phyloP scores from a whole-genome alignment of 2,888 invertebrate species.

The Apamea anceps region DNA sequence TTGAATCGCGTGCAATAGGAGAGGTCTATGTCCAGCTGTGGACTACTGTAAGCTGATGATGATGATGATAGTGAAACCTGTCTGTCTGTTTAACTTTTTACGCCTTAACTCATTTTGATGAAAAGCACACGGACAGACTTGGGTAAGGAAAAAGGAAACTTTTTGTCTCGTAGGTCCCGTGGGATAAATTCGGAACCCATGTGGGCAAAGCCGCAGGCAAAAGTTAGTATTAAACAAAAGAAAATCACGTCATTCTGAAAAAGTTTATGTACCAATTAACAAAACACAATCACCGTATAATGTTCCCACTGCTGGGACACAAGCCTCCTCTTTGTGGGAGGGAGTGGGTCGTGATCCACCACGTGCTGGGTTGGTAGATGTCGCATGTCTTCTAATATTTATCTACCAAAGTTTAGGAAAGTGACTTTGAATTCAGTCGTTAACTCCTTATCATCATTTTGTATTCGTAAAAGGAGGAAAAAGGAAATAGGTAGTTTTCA shows the following conservation, averaged over 20 bases:
- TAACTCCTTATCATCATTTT: not conserved
- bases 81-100: too few species aligned
- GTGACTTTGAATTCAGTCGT: not conserved
- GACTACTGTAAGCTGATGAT: too few species aligned
- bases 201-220: not conserved
- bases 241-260: not conserved
- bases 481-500: constrained; percentile 9
- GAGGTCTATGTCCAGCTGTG: too few species aligned
- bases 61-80: too few species aligned
- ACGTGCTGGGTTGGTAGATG: not conserved
- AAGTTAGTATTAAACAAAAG: not conserved
- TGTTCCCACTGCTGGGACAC: not conserved
- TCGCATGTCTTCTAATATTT: not conserved
- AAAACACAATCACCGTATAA: not conserved
- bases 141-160: too few species aligned
- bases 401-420: not conserved
- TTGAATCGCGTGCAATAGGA: too few species aligned
- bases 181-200: too few species aligned
- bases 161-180: too few species aligned
- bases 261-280: not conserved
- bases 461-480: not conserved
- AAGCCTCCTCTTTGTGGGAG: not conserved
- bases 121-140: too few species aligned
- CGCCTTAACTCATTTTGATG: too few species aligned
- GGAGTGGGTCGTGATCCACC: not conserved